A percentile compares a stretch with the other conserved stretches of the same genome.
Evolutionary conservation across 2,113 vertebrate species (phyloP).

Genomic region (Tympanuchus pallidicinctus): DNA sequence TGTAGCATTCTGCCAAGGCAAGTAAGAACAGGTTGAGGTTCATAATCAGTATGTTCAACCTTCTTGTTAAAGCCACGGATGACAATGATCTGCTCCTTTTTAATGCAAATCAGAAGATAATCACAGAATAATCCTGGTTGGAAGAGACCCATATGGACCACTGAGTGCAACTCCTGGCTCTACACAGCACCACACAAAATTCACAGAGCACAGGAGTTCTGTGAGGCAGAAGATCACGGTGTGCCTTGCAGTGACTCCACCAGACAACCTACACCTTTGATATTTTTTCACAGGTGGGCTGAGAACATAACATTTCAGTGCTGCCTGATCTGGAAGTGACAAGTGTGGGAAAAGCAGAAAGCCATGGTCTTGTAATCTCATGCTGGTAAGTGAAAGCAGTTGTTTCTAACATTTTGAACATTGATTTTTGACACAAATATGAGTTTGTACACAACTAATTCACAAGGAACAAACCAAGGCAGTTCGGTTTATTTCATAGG

Average conservation of each 20-base stretch:
- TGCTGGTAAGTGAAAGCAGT: neutral
- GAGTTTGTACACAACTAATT: conserved; percentile 35
- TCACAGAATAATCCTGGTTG: no score
- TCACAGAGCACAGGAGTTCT: no score
- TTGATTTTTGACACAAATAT: conserved; percentile 28
- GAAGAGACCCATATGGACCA: no score
- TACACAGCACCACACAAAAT: no score
- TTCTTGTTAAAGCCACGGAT: fast-evolving
- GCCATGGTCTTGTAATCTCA: neutral
- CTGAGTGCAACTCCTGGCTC: no score
- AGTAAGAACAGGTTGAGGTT: neutral
- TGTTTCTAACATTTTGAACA: neutral
- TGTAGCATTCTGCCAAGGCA: neutral
- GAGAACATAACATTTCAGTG: no score
- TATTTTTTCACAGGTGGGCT: no score
- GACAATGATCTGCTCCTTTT: neutral
- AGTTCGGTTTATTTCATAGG: conserved; percentile 2
- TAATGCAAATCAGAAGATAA: neutral
- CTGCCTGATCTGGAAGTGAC: no score
- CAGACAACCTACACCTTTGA: no score
- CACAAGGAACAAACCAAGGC: conserved; percentile 32
- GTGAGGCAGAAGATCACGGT: no score
- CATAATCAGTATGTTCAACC: neutral
- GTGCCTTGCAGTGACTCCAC: no score
- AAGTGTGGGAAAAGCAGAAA: no score